Base-by-base conservation (phyloP, 2,113 vertebrate species). In the human (Homo sapiens) region DNA sequence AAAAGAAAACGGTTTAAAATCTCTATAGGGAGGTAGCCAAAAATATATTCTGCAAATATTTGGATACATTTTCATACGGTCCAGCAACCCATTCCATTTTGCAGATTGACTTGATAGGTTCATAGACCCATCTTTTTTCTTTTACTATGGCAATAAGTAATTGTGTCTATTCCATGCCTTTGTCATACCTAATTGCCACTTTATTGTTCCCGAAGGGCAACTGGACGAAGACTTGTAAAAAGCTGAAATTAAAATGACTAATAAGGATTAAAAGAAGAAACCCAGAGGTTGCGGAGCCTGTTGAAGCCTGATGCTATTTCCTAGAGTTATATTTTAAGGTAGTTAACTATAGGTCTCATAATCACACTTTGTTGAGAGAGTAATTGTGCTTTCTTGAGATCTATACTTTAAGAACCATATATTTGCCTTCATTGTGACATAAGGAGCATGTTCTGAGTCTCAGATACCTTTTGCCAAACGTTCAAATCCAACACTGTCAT, bases 121-220 rank as follows among this genome's bases (percentile, higher is more conserved):
- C 98, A 98, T 35, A 20, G 83, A 97, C 86, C 84, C 82, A 98
- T 98, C 97, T 97, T 98, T 98, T 98, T 94, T 96, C 70, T 98
- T 99, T 99, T 98, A 98, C 93, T 98, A 91, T 95, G 85, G 95
- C 96, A 98, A 97, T 98, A 98, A 98, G 96, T 98, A 98, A 98
- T 96, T 0, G 91, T 97, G 98, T 98, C 97, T 98, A 27, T 96
- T 98, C 94, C 22, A 45, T 92, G 97, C 94, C 95, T 98, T 97
- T 98, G 98, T 98, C 98, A 97, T 98, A 98, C 4, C 27, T 98
- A 99, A 99, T 98, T 98, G 98, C 95, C 97, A 97, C 97, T 99
- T 98, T 99, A 99, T 98, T 97, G 98, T 98, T 99, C 98, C 98
- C 96, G 40, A 96, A 97, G 98, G 98, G 96, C 97, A 98, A 66